Evolutionary conservation across 1,140 invertebrate species (phyloP).

Genomic region (Danaus melanippus): DNA sequence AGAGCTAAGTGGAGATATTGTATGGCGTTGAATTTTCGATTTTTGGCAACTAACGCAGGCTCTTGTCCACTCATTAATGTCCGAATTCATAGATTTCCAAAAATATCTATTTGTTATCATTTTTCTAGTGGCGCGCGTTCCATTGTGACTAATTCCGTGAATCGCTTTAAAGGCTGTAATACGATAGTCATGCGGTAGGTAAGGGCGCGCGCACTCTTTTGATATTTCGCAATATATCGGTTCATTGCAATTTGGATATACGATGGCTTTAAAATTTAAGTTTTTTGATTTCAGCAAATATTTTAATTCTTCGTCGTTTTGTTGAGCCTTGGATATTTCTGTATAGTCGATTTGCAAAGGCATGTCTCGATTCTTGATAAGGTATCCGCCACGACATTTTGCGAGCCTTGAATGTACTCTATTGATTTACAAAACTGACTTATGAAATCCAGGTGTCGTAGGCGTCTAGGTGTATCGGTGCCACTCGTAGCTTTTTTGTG

Average conservation of each 20-base stretch:
- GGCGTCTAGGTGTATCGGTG: constrained; percentile 10
- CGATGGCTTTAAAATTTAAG: constrained; percentile 3
- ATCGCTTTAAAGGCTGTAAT: constrained; percentile 11
- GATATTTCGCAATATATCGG: constrained; percentile 9
- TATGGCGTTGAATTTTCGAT: constrained; percentile 16
- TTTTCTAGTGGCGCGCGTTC: constrained; percentile 6
- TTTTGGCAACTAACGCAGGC: constrained; percentile 10
- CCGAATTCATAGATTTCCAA: constrained; percentile 9
- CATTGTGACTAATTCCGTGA: constrained; percentile 12
- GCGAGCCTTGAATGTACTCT: constrained; percentile 10
- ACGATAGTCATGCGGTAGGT: constrained; percentile 10
- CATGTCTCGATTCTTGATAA: constrained; percentile 17
- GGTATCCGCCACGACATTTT: constrained; percentile 11
- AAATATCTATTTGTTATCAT: constrained; percentile 14
- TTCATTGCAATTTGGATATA: neutral
- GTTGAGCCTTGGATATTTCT: constrained; percentile 10
- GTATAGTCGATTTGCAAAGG: constrained; percentile 15
- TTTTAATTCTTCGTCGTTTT: constrained; percentile 18
- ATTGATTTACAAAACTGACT: constrained; percentile 17
- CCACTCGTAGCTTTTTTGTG: constrained; percentile 14
- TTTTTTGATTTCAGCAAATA: constrained; percentile 11
- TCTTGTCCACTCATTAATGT: constrained; percentile 1
- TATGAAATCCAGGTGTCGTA: constrained; percentile 15
- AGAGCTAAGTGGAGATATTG: constrained; percentile 3
- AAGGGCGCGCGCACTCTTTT: constrained; percentile 5